phyloP scores from a whole-genome alignment of 2,797 vertebrate species.

The Neoniphon sammara region DNA sequence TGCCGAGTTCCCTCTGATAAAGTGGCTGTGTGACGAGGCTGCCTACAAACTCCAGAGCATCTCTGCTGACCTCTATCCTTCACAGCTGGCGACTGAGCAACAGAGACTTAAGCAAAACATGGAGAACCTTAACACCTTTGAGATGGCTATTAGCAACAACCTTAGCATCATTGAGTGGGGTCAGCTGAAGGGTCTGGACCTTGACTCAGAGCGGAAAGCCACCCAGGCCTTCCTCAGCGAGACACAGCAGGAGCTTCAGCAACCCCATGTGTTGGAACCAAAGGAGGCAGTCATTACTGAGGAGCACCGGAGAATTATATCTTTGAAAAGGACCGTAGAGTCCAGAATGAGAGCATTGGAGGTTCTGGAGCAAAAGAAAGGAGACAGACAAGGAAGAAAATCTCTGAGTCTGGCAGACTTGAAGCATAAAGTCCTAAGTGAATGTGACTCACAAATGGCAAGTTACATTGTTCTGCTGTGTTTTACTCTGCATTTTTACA shows the following conservation, averaged over 20 bases:
- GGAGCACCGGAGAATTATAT: constrained; percentile 80
- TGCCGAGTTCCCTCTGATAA: constrained; percentile 72
- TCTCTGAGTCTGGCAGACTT: constrained; percentile 67
- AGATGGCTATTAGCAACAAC: constrained; percentile 68
- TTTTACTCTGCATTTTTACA: background rate
- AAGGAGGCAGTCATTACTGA: constrained; percentile 71
- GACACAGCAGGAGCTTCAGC: constrained; percentile 72
- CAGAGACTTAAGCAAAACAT: constrained; percentile 71
- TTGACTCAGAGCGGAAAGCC: constrained; percentile 61
- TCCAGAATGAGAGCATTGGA: constrained; percentile 79
- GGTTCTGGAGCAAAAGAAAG: constrained; percentile 68
- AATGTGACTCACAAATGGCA: constrained; percentile 80
- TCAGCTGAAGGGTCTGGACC: constrained; percentile 68
- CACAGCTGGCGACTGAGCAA: constrained; percentile 73
- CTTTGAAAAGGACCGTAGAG: constrained; percentile 81
- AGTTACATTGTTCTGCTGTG: constrained; percentile 18
- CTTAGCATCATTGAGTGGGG: constrained; percentile 74
- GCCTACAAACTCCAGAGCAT: constrained; percentile 72
- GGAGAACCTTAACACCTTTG: constrained; percentile 61
- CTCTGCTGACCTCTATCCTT: constrained; percentile 77
- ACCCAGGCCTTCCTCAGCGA: constrained; percentile 64
- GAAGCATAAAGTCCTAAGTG: constrained; percentile 75
- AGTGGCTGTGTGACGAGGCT: constrained; percentile 68
- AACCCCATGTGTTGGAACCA: constrained; percentile 72
- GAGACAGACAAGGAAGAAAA: constrained; percentile 26